Evolutionary conservation across 2,888 invertebrate genomes (phyloP).

Genomic region (Gonocerus acuteangulatus): DNA sequence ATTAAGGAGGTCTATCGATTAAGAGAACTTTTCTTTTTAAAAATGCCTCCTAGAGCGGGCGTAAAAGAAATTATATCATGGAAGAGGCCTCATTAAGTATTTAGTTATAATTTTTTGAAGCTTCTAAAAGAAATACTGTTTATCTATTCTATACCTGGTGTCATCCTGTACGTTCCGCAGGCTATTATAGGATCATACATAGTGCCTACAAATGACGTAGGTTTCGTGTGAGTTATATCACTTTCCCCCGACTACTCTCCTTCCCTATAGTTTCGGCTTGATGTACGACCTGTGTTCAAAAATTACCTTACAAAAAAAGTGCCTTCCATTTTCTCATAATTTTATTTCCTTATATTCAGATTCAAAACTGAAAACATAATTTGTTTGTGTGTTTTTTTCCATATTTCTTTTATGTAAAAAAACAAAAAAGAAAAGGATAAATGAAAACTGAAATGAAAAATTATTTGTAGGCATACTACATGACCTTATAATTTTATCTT

Average conservation of each 20-base stretch:
- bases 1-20: conserved; percentile 7
- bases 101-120: conserved; percentile 18
- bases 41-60: neutral
- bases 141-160: conserved; percentile 16
- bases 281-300: conserved; percentile 36
- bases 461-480: conserved; percentile 32
- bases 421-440: neutral
- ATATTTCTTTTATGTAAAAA: neutral
- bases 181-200: conserved; percentile 29
- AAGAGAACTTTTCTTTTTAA: neutral
- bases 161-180: conserved; percentile 9
- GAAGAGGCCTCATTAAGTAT: conserved; percentile 16
- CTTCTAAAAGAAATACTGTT: conserved; percentile 14
- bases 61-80: conserved; percentile 2
- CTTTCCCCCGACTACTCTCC: conserved; percentile 31
- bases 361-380: conserved; percentile 9
- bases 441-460: conserved; percentile 18
- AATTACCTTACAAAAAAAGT: conserved; percentile 34
- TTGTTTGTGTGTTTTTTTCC: conserved; percentile 15
- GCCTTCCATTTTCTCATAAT: conserved; percentile 39
- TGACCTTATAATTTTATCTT: conserved; percentile 26
- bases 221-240: conserved; percentile 31
- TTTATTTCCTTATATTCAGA: conserved; percentile 26
- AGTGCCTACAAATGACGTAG: conserved; percentile 38
- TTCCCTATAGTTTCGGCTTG: conserved; percentile 29